phyloP scores from a whole-genome alignment of 2,113 vertebrate genomes.

The Spermophilus dauricus region DNA sequence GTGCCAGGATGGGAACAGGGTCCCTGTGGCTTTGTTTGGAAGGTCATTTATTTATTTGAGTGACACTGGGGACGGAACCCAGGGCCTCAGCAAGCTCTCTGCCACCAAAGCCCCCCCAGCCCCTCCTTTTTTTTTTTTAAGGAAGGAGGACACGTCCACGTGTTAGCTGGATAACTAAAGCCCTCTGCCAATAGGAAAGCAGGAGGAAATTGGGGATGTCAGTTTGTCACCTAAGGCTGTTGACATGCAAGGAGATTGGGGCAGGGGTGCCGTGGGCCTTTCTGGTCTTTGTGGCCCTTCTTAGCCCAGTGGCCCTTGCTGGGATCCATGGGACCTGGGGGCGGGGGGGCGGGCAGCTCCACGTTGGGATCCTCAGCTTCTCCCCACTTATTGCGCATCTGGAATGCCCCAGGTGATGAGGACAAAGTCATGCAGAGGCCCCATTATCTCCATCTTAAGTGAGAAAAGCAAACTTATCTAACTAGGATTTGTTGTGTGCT shows the following conservation, averaged over 20 bases:
- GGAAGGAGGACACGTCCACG: neutral
- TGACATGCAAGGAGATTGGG: neutral
- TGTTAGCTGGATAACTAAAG: neutral
- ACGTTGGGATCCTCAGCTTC: accelerated
- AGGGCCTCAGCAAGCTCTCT: too few relatives aligned
- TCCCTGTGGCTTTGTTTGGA: neutral
- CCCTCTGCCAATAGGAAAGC: neutral
- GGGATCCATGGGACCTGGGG: too few relatives aligned
- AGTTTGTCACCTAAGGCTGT: neutral
- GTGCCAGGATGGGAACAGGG: neutral
- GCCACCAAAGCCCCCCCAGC: accelerated
- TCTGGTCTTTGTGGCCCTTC: neutral
- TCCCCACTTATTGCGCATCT: neutral
- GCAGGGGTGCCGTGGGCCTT: neutral
- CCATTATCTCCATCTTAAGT: neutral
- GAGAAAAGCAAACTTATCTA: neutral
- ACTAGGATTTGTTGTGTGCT: neutral
- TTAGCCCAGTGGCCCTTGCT: neutral
- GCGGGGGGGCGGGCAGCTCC: neutral
- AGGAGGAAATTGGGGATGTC: neutral
- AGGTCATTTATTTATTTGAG: neutral
- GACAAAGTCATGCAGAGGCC: neutral
- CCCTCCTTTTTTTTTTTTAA: neutral
- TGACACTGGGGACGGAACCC: neutral
- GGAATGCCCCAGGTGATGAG: neutral